These are phyloP conservation scores for Hiodon alosoides DNA, from an alignment of 2,113 vertebrate species.

Conservation along the genomic window DNA sequence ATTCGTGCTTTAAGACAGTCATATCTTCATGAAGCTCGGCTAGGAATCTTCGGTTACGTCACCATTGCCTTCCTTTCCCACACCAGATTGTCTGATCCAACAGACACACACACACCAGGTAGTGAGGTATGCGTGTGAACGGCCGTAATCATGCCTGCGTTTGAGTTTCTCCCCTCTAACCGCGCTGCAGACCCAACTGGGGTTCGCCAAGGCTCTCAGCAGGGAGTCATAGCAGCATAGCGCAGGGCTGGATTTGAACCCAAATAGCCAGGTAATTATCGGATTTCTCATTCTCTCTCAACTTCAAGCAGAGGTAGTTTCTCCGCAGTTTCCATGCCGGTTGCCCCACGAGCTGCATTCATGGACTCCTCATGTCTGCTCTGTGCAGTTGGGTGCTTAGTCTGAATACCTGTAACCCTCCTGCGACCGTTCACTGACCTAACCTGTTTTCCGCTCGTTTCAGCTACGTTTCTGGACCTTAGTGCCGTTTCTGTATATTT, in stretches of 20 bases:
- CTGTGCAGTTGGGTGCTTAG: background rate
- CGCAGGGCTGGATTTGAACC: constrained; percentile 16
- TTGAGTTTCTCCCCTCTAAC: too few species aligned
- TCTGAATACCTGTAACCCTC: background rate
- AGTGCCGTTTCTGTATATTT: constrained; percentile 1
- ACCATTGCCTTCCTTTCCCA: too few species aligned
- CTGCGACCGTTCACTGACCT: background rate
- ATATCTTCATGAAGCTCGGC: too few species aligned
- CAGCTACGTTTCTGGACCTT: background rate
- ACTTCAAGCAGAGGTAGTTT: constrained; percentile 1
- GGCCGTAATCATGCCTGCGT: too few species aligned
- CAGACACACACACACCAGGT: too few species aligned
- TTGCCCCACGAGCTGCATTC: constrained; percentile 19
- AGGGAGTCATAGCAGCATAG: constrained; percentile 18
- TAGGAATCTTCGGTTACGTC: too few species aligned
- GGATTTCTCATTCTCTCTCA: constrained; percentile 25
- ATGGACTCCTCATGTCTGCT: background rate
- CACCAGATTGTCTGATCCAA: too few species aligned
- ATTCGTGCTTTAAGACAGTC: too few species aligned
- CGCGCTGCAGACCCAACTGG: constrained; percentile 6
- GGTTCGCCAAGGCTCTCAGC: constrained; percentile 9
- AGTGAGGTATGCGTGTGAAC: too few species aligned
- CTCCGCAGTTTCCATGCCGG: constrained; percentile 12
- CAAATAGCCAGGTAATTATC: constrained; percentile 26
- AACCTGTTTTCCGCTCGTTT: background rate